phyloP scores from a whole-genome alignment of 2,113 vertebrate genomes.

The Mastomys natalensis region DNA sequence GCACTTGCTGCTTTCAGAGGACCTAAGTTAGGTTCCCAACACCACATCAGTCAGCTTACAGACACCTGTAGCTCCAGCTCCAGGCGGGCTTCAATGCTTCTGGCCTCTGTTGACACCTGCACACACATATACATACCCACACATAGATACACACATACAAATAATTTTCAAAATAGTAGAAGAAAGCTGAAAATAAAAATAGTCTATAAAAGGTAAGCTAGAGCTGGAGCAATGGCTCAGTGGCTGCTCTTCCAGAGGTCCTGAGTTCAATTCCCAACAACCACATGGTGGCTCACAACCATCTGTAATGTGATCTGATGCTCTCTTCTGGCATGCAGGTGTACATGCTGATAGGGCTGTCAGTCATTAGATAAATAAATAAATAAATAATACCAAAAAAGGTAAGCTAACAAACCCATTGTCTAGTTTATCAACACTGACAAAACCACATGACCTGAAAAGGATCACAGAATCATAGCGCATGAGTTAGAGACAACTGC shows the following conservation, averaged over 20 bases:
- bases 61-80: background rate
- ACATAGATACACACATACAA: background rate
- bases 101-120: background rate
- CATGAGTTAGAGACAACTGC: background rate
- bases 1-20: background rate
- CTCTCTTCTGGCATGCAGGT: too few relatives aligned
- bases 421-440: background rate
- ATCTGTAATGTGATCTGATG: too few relatives aligned
- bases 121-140: background rate
- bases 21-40: background rate
- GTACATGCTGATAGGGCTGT: too few relatives aligned
- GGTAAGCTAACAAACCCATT: background rate
- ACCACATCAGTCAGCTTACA: background rate
- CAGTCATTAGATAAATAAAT: too few relatives aligned
- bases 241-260: too few relatives aligned
- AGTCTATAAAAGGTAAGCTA: background rate
- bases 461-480: background rate
- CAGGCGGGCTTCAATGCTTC: background rate
- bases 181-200: background rate
- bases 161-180: background rate
- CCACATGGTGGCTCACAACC: too few relatives aligned
- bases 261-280: too few relatives aligned
- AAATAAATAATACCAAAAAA: background rate
- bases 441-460: background rate
- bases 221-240: too few relatives aligned